Conservation (phyloP, 2,888 invertebrate species). For the Nezara viridula region DNA sequence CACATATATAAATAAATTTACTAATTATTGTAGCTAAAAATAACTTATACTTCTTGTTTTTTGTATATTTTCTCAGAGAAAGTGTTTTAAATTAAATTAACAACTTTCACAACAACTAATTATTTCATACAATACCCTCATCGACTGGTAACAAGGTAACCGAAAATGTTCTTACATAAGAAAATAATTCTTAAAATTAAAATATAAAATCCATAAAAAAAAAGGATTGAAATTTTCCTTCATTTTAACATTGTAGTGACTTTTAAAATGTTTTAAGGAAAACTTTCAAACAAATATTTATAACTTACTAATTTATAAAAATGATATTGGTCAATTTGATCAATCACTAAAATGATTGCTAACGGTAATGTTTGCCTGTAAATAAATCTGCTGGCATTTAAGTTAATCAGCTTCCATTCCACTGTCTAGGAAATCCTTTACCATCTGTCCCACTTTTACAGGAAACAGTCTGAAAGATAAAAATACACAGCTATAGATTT, state of each 20-base stretch:
- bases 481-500: neutral
- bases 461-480: conserved; percentile 73
- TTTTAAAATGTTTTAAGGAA: neutral
- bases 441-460: conserved; percentile 70
- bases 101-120: neutral
- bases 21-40: no score
- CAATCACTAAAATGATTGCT: neutral
- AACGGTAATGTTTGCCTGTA: neutral
- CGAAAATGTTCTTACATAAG: neutral
- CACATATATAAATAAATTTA: neutral
- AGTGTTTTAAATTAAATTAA: neutral
- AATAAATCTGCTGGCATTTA: neutral
- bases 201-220: neutral
- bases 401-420: conserved; percentile 68
- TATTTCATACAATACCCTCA: neutral
- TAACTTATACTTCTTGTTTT: no score
- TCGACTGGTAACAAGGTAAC: neutral
- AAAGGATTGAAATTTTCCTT: neutral
- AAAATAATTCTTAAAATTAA: neutral
- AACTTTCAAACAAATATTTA: neutral
- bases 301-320: neutral
- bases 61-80: neutral
- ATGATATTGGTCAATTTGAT: neutral
- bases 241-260: no score
- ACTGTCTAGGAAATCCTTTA: conserved; percentile 77